Conservation (phyloP, 2,888 invertebrate genomes). For the Chaetogeoica ovagalla region DNA sequence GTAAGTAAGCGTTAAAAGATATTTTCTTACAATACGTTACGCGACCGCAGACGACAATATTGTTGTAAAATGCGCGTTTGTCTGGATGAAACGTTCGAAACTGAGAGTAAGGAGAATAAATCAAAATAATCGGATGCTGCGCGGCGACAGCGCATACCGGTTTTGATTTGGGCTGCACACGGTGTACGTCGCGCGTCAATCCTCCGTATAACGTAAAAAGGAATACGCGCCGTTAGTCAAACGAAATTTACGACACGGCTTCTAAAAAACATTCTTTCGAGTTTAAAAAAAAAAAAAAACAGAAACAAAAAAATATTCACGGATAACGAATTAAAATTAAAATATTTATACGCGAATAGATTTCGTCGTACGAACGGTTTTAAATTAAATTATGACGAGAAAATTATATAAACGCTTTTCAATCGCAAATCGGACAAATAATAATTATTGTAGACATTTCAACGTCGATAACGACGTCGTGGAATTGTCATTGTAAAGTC, state of each 20-base stretch:
- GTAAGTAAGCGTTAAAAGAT: too few relatives aligned
- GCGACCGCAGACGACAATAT: slow-evolving; percentile 4
- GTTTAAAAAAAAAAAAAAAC: too few relatives aligned
- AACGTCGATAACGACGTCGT: too few relatives aligned
- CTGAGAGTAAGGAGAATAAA: slow-evolving; percentile 23
- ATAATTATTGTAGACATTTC: too few relatives aligned
- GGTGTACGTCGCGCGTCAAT: slow-evolving; percentile 5
- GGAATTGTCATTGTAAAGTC: too few relatives aligned
- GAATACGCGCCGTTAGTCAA: slow-evolving; percentile 10
- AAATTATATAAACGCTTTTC: too few relatives aligned
- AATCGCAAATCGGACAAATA: too few relatives aligned
- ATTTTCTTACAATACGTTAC: too few relatives aligned
- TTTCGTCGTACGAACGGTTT: too few relatives aligned
- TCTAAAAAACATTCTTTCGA: too few relatives aligned
- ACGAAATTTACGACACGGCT: slow-evolving; percentile 4
- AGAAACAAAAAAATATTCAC: neutral
- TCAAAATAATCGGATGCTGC: slow-evolving; percentile 13
- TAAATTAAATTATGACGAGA: too few relatives aligned
- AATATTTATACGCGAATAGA: neutral
- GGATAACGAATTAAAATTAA: neutral
- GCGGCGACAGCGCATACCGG: slow-evolving; percentile 14
- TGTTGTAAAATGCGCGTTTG: neutral
- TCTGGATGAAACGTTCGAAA: neutral
- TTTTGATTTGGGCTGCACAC: slow-evolving; percentile 22
- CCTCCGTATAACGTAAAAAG: slow-evolving; percentile 36